A percentile compares a stretch with the other conserved stretches of the same genome.
These are phyloP conservation scores for Crocidura indochinensis DNA, from an alignment of 2,797 vertebrate species.

Conservation along the genomic window DNA sequence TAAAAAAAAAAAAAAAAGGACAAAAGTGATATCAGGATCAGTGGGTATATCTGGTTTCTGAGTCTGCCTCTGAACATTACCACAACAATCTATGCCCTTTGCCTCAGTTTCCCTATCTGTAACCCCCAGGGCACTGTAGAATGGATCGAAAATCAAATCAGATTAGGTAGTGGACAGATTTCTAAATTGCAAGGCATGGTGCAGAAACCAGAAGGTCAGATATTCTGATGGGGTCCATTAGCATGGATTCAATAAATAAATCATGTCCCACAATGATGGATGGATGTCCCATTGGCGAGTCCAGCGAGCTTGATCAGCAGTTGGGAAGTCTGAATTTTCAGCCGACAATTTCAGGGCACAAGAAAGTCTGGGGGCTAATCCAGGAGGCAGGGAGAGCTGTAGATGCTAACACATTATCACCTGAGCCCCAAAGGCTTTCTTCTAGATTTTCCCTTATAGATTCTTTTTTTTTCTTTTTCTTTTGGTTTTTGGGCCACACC, in stretches of 20 bases:
- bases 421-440: not conserved
- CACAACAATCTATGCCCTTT: not conserved
- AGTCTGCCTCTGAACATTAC: not conserved
- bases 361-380: not conserved
- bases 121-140: not conserved
- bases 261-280: slow-evolving; percentile 38
- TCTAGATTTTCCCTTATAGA: not conserved
- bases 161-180: slow-evolving; percentile 1
- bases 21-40: not conserved
- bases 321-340: slow-evolving; percentile 34
- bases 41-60: no score
- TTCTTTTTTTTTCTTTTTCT: no score
- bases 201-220: slow-evolving; percentile 37
- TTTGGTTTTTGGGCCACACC: no score
- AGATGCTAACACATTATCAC: not conserved
- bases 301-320: slow-evolving; percentile 47
- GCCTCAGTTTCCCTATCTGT: not conserved
- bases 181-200: not conserved
- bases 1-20: not conserved
- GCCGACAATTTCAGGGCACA: not conserved
- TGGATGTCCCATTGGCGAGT: slow-evolving; percentile 8
- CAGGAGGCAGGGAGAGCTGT: not conserved
- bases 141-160: slow-evolving; percentile 36
- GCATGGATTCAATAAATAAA: slow-evolving; percentile 63
- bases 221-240: slow-evolving; percentile 66